Conservation (phyloP, 2,888 invertebrate species). For the Eupithecia tripunctaria region DNA sequence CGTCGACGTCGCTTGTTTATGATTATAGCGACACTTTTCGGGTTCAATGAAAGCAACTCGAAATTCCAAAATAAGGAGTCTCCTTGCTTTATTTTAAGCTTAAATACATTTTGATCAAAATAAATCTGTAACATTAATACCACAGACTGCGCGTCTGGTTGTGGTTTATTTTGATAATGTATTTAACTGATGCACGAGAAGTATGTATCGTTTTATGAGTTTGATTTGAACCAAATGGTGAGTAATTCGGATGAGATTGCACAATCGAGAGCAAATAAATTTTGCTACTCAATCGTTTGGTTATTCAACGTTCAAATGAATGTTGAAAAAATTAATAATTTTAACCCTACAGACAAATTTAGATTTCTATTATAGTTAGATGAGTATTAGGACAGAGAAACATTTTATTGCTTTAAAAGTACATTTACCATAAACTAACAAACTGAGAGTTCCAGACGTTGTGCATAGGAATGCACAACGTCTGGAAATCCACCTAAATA, state of each 20-base stretch:
- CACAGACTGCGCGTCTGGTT: slow-evolving; percentile 68
- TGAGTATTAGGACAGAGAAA: no score
- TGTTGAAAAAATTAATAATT: not conserved
- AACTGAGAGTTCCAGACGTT: no score
- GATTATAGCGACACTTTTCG: not conserved
- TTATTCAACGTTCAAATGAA: not conserved
- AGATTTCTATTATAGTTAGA: not conserved
- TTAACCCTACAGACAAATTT: not conserved
- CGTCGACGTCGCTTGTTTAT: not conserved
- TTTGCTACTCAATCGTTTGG: not conserved
- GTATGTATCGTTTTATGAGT: slow-evolving; percentile 35
- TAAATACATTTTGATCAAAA: slow-evolving; percentile 24
- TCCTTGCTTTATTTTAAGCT: slow-evolving; percentile 33
- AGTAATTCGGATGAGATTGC: slow-evolving; percentile 11
- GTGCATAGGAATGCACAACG: no score
- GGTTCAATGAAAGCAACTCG: slow-evolving; percentile 15
- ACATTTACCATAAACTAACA: no score
- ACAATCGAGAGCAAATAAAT: slow-evolving; percentile 30
- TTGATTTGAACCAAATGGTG: slow-evolving; percentile 25
- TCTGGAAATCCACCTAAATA: no score
- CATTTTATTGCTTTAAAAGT: not conserved
- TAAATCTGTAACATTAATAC: slow-evolving; percentile 52
- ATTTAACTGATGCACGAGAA: slow-evolving; percentile 37
- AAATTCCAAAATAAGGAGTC: slow-evolving; percentile 38
- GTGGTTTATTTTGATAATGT: slow-evolving; percentile 52